Base-by-base conservation (phyloP, 2,888 invertebrate species). In the Phania funesta region DNA sequence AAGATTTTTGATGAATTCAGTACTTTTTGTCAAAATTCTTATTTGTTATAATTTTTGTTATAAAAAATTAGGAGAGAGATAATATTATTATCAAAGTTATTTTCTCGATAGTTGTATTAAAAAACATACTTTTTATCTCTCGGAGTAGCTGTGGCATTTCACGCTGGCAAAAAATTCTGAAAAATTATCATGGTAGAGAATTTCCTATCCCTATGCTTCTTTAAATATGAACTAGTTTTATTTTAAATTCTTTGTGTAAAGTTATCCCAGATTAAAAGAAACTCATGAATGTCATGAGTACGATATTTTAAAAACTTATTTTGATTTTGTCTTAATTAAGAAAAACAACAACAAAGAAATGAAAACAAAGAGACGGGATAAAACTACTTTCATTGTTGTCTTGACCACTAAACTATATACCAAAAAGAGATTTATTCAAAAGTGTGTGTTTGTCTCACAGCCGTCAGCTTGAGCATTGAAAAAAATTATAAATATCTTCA, bases 351-450 rank as follows among this genome's bases (percentile, higher is more conserved):
- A 7, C 8, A 52, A n/a, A 13, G 41, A 54, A 22, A 29, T 22
- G 20, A 70, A 35, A 48, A 24, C 4, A 44, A 38, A 41, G 11
- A 22, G 32, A 65, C 50, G n/a, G n/a, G n/a, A n/a, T n/a, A n/a
- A 62, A 74, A 48, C 50, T 29, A 50, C 80, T 80, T 80, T 80
- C 79, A 46, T 80, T 80, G 67, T 68, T 62, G 32, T 29, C 64
- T 44, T 24, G 24, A 35, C 32, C 41, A 54, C 32, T 13, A 44
- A 8, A n/a, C 24, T 3, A 48, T 7, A 58, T 32, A 56, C 22
- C 32, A 46, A 24, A 24, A 9, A 20, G n/a, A 6, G 1, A 52
- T 24, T 38, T 56, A 16, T 22, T 32, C 46, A 35, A 20, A 22
- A 11, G 4, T 24, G 24, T 56, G 60, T 5, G 62, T 22, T 9